phyloP scores from a whole-genome alignment of 2,888 invertebrate species.

The Netelia inedita region DNA sequence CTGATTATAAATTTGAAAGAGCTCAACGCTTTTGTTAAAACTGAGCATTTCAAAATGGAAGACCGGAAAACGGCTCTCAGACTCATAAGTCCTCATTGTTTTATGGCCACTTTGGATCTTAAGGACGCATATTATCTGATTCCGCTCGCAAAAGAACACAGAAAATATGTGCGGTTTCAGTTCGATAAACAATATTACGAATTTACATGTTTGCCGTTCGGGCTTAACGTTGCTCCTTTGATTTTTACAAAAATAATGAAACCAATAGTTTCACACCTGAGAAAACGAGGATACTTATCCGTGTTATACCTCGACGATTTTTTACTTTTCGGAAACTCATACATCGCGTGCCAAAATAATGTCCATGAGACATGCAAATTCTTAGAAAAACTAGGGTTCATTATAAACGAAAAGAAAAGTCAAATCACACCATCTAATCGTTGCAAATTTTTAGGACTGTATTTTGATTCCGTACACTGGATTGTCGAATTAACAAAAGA shows the following conservation, averaged over 20 bases:
- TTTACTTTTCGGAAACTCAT: too few species aligned
- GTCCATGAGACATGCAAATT: too few species aligned
- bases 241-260: too few species aligned
- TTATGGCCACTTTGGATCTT: slow-evolving; percentile 16
- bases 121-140: neutral
- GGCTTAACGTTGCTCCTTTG: too few species aligned
- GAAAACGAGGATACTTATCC: too few species aligned
- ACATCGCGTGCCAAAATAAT: too few species aligned
- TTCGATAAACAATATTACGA: neutral
- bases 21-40: neutral
- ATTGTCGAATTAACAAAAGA: neutral
- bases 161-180: neutral
- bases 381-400: neutral
- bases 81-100: slow-evolving; percentile 2
- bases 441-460: slow-evolving; percentile 5
- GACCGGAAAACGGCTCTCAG: slow-evolving; percentile 58
- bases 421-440: slow-evolving; percentile 2
- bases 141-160: neutral
- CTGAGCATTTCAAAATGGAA: slow-evolving; percentile 50
- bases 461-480: neutral
- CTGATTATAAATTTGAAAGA: slow-evolving; percentile 18
- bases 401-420: slow-evolving; percentile 24
- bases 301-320: too few species aligned
- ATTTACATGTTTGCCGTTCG: too few species aligned
- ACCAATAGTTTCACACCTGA: neutral